Evolutionary conservation across 2,113 vertebrate species (phyloP).

Genomic region (Mesembrinibis cayennensis): DNA sequence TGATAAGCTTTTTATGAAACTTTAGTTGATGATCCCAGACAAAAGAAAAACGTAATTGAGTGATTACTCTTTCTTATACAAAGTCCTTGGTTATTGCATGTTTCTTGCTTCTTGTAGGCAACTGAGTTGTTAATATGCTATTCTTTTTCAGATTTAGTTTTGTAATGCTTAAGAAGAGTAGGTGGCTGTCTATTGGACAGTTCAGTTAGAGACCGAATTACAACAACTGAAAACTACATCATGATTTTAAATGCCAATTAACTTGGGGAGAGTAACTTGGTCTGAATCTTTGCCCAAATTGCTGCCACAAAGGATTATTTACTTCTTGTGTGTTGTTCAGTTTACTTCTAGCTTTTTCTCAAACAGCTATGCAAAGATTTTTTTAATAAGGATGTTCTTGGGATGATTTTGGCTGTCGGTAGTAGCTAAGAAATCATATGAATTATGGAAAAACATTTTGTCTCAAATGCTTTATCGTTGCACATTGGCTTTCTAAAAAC

Average conservation of each 20-base stretch:
- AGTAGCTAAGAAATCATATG: background rate
- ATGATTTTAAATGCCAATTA: background rate
- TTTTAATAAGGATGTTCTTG: background rate
- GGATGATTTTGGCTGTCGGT: background rate
- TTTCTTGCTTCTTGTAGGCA: background rate
- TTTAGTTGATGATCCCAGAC: background rate
- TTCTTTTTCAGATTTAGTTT: background rate
- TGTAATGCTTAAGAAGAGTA: background rate
- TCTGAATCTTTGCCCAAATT: background rate
- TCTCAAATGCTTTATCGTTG: background rate
- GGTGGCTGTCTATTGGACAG: background rate
- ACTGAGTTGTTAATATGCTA: background rate
- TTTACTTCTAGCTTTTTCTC: background rate
- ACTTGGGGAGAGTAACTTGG: background rate
- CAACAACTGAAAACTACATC: background rate
- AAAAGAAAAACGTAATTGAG: background rate
- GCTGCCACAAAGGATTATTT: background rate
- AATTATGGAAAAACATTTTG: background rate
- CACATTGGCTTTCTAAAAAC: background rate
- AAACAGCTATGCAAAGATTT: background rate
- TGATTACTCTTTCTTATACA: background rate
- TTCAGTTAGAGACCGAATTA: background rate
- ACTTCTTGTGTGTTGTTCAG: background rate
- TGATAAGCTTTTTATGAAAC: background rate
- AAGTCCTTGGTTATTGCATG: background rate